These are phyloP conservation scores for Ranitomeya imitator DNA, from an alignment of 2,113 vertebrate genomes.

Conservation along the genomic window DNA sequence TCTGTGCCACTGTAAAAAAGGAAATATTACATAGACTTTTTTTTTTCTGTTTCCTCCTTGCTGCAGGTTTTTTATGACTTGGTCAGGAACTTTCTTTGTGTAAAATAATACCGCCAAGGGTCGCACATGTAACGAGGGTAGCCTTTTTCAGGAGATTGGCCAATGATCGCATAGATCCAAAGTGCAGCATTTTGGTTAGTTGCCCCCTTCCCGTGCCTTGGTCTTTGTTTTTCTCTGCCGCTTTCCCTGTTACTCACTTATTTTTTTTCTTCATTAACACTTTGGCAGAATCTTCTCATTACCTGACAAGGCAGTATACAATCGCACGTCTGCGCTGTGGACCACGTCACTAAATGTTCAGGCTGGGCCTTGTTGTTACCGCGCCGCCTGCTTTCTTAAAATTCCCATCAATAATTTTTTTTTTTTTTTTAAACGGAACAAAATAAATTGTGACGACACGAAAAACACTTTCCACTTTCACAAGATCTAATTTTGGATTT, in stretches of 20 bases:
- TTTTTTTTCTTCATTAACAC: background rate
- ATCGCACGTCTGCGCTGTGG: slow-evolving; percentile 67
- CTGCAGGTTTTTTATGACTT: slow-evolving; percentile 62
- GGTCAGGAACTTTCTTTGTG: slow-evolving; percentile 67
- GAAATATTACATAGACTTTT: background rate
- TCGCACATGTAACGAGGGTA: slow-evolving; percentile 73
- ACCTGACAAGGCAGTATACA: slow-evolving; percentile 70
- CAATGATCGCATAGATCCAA: slow-evolving; percentile 73
- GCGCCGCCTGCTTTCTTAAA: slow-evolving; percentile 63
- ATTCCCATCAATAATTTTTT: slow-evolving; percentile 75
- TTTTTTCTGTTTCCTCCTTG: slow-evolving; percentile 18
- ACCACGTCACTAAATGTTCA: background rate
- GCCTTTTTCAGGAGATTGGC: slow-evolving; percentile 81
- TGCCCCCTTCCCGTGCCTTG: slow-evolving; percentile 70
- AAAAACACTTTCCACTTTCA: slow-evolving; percentile 59
- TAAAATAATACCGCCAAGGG: slow-evolving; percentile 75
- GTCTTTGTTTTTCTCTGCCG: slow-evolving; percentile 64
- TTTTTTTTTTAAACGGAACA: slow-evolving; percentile 62
- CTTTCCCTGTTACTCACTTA: slow-evolving; percentile 59
- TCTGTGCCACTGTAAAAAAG: slow-evolving; percentile 67
- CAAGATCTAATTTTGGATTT: slow-evolving; percentile 67
- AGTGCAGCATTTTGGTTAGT: slow-evolving; percentile 71
- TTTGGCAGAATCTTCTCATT: slow-evolving; percentile 68
- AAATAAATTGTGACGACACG: slow-evolving; percentile 62
- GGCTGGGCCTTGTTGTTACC: slow-evolving; percentile 64